Percentiles rank a stretch among this genome's conserved stretches.
These are phyloP conservation scores for Nomada flava DNA, from an alignment of 2,888 invertebrate species.

Conservation along the genomic window DNA sequence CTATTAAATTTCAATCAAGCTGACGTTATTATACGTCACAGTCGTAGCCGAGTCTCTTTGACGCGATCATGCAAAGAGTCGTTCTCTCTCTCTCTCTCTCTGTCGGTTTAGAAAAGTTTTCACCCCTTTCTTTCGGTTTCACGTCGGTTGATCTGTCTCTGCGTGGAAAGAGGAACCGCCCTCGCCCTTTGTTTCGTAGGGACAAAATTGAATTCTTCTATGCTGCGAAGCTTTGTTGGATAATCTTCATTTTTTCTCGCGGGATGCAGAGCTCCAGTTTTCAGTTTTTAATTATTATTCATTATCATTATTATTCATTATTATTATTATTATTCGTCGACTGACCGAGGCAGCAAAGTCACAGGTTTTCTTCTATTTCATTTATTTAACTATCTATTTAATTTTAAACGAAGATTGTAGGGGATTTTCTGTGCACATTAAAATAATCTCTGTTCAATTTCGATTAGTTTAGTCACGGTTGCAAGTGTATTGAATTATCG, in stretches of 20 bases:
- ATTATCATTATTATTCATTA: no score
- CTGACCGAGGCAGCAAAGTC: not conserved
- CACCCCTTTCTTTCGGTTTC: not conserved
- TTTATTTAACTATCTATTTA: no score
- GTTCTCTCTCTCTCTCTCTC: not conserved
- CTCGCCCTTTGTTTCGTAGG: slow-evolving; percentile 18
- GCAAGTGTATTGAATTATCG: no score
- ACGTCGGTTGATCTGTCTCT: not conserved
- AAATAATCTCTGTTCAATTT: no score
- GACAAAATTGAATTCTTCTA: slow-evolving; percentile 50
- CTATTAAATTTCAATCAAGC: slow-evolving; percentile 39
- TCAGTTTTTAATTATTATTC: not conserved
- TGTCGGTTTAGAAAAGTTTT: not conserved
- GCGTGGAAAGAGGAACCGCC: not conserved
- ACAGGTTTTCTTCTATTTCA: not conserved
- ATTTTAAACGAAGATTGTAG: no score
- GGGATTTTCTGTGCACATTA: no score
- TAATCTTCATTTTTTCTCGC: slow-evolving; percentile 27
- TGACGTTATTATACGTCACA: slow-evolving; percentile 17
- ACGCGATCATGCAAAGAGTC: not conserved
- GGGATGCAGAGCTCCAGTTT: not conserved
- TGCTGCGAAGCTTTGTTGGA: slow-evolving; percentile 8
- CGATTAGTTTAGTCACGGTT: no score
- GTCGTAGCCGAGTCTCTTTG: slow-evolving; percentile 1
- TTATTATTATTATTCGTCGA: not conserved